Base-by-base conservation (phyloP, 2,888 invertebrate genomes). In the Leucania comma region DNA sequence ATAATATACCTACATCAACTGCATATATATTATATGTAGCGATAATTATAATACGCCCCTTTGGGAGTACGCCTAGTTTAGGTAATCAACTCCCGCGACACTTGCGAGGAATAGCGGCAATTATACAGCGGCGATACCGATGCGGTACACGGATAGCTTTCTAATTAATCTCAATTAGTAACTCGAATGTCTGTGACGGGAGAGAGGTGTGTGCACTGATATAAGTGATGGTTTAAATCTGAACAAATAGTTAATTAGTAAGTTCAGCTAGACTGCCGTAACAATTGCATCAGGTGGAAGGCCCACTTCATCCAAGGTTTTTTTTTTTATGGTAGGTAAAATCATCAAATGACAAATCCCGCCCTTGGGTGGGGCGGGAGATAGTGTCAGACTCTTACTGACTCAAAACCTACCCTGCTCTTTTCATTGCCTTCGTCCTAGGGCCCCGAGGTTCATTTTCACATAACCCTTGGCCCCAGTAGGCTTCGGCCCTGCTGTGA, bases 71-170 rank as follows among this genome's bases (percentile, higher is more conserved):
- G 51, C 46, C 32, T 48, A 60, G 35, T 63, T 71, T 51, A 53
- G 17, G 22, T 32, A 48, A 75, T 71, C 70, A 63, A 53, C 14
- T 75, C 22, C 65, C n/a, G 5, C 29, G 63, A 42, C 65, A 63
- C 42, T 63, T 53, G 66, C 51, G 59, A 51, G n/a, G 22, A 50
- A 26, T 10, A n/a, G 24, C 10, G 46, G 32, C 32, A n/a, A 51
- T 56, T 26, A 63, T 32, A 56, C n/a, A 51, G 51, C 4, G 22
- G 51, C 14, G 35, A 22, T 20, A 46, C 3, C 42, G 24, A 48
- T 58, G 57, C 50, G 10, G 50, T 35, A 42, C 50, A 12, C n/a
- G 20, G 17, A 3, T 46, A 24, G 5, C 20, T 53, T 29, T 17
- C 9, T 32, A 24, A 51, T 38, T 57, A 26, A 38, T 53, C 46